These are phyloP conservation scores for Vollenhovia emeryi DNA, from an alignment of 1,140 invertebrate species.

Conservation along the genomic window DNA sequence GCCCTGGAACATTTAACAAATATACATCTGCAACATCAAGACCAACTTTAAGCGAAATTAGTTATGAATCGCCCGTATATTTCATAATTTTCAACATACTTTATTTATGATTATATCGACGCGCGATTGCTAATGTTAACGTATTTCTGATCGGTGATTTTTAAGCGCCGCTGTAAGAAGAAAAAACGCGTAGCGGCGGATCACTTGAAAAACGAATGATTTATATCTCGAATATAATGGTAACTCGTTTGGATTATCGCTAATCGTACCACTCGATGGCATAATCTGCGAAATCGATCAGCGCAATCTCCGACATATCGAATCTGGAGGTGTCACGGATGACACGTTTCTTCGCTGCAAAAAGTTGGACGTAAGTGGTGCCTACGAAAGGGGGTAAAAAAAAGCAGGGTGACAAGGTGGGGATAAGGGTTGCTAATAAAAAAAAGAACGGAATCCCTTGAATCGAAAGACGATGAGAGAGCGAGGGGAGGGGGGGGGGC, in stretches of 20 bases:
- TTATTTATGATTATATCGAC: neutral
- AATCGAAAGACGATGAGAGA: neutral
- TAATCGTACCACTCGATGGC: conserved; percentile 15
- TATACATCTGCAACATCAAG: neutral
- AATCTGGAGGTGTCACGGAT: conserved; percentile 42
- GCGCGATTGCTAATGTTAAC: neutral
- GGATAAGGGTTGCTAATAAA: conserved; percentile 14
- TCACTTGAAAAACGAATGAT: neutral
- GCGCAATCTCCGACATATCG: conserved; percentile 38
- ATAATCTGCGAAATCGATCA: conserved; percentile 46
- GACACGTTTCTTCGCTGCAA: conserved; percentile 23
- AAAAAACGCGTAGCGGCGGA: no score
- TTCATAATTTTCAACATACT: neutral
- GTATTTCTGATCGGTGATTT: neutral
- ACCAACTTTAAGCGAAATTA: neutral
- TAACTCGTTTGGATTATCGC: conserved; percentile 26
- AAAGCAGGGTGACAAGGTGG: neutral
- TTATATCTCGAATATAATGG: neutral
- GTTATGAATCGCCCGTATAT: no score
- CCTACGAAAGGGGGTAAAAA: neutral
- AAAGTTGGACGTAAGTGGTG: conserved; percentile 10
- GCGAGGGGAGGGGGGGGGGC: neutral
- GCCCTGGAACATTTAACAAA: neutral
- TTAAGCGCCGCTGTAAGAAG: neutral
- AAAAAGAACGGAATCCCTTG: neutral